Percentiles rank a stretch among this genome's conserved stretches.
phyloP scores from a whole-genome alignment of 1,140 invertebrate species.

The Latrodectus geometricus region DNA sequence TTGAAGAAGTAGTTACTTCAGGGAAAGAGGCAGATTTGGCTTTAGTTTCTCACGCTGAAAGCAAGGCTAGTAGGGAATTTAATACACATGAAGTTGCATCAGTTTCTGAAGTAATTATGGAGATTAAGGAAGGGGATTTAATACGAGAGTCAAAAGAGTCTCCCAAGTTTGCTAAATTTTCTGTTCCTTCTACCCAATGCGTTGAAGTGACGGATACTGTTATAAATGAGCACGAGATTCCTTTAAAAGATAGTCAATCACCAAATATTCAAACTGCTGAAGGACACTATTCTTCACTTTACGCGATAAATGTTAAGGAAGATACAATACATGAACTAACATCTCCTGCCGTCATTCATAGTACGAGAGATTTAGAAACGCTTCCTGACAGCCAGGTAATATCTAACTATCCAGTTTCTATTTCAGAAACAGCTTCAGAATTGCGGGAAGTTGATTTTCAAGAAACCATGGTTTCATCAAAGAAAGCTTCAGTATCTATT shows the following conservation, averaged over 20 bases:
- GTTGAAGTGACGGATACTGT: slow-evolving; percentile 69
- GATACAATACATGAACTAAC: slow-evolving; percentile 19
- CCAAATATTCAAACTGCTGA: slow-evolving; percentile 29
- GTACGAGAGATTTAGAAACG: slow-evolving; percentile 26
- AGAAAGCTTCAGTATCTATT: slow-evolving; percentile 50
- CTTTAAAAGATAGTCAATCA: slow-evolving; percentile 19
- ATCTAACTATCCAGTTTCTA: slow-evolving; percentile 62
- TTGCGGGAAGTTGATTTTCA: slow-evolving; percentile 39
- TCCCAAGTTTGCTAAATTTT: slow-evolving; percentile 69
- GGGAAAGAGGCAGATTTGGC: slow-evolving; percentile 70
- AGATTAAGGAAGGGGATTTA: slow-evolving; percentile 71
- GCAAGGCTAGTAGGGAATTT: slow-evolving; percentile 70
- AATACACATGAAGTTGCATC: slow-evolving; percentile 71
- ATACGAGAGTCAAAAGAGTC: slow-evolving; percentile 66
- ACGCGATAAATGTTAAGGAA: slow-evolving; percentile 31
- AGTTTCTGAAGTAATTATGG: slow-evolving; percentile 71
- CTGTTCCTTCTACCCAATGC: slow-evolving; percentile 71
- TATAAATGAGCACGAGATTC: slow-evolving; percentile 48
- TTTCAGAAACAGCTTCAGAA: slow-evolving; percentile 63
- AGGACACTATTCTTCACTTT: not conserved
- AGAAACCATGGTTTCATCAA: slow-evolving; percentile 4
- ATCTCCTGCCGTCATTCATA: not conserved
- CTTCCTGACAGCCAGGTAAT: slow-evolving; percentile 38
- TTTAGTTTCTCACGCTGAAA: slow-evolving; percentile 64
- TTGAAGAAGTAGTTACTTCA: slow-evolving; percentile 69